phyloP scores from a whole-genome alignment of 2,797 vertebrate species.

The Sternotherus odoratus region DNA sequence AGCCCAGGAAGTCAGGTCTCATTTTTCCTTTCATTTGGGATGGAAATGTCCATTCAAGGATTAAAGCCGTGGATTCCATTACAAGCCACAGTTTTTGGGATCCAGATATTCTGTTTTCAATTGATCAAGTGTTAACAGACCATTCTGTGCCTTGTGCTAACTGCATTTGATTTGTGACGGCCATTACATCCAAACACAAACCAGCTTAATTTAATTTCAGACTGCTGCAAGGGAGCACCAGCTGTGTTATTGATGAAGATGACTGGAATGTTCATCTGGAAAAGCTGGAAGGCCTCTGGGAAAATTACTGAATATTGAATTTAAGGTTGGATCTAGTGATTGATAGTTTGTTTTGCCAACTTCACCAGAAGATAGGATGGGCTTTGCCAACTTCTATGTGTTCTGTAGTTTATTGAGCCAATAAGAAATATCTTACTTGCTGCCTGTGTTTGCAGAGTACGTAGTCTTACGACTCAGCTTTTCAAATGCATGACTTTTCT shows the following conservation, averaged over 20 bases:
- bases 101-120: neutral
- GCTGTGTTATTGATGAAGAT: neutral
- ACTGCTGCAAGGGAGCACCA: neutral
- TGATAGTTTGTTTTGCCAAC: neutral
- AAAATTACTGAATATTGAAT: neutral
- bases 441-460: neutral
- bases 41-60: neutral
- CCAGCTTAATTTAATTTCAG: neutral
- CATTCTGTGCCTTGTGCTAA: accelerated
- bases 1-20: neutral
- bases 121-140: neutral
- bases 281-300: neutral
- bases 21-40: neutral
- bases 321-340: neutral
- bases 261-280: neutral
- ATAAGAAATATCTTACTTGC: neutral
- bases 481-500: neutral
- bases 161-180: neutral
- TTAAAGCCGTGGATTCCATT: neutral
- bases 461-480: neutral
- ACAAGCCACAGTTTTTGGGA: neutral
- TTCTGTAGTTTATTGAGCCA: neutral
- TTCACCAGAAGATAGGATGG: neutral
- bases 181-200: neutral
- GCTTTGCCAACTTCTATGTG: neutral